Base-by-base conservation (phyloP, 1,140 invertebrate genomes). In the Chironomus tepperi region DNA sequence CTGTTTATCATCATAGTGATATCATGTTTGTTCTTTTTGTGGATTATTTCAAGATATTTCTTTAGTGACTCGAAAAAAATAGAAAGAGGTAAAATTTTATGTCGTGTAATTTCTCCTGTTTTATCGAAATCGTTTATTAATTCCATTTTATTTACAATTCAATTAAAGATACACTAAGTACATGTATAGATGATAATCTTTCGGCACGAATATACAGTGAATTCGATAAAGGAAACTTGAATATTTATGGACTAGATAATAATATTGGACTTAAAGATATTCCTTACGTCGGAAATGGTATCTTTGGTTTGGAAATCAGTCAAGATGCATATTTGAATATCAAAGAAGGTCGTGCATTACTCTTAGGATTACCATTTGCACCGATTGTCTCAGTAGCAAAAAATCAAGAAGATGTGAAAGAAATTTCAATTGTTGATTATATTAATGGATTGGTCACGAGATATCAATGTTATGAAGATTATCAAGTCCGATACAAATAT, bases 221-320 rank as follows among this genome's bases (percentile, higher is more conserved):
- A 77, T 81, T 86, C 64, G 79, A 83, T 19, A 85, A 88, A 74
- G 89, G 89, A 78, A 89, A 93, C 83, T 89, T 88, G 12, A 89
- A 91, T 79, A 84, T 93, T 75, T 84, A 88, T 76, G 86, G 87
- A 73, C 78, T 85, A 72, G 82, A 84, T 5, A 79, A 83, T 24
- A 80, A 87, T 42, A 80, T 82, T 5, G 81, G 80, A 34, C 73
- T 79, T 15, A 87, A 88, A 76, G 83, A 87, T 80, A 84, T 91
- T 78, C 89, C 91, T 78, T 93, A 93, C 81, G 86, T 93, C 42
- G 93, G 92, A 74, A 94, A 95, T 85, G 92, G 93, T 3, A 83
- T 89, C 73, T 83, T 93, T 76, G 92, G 90, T 0, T 77, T 91
- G 21, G 83, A 88, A 43, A 80, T 93, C 19, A 83, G 87, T 74